These are phyloP conservation scores for Ctenosaura bakeri DNA, from an alignment of 2,797 vertebrate genomes.

Conservation along the genomic window DNA sequence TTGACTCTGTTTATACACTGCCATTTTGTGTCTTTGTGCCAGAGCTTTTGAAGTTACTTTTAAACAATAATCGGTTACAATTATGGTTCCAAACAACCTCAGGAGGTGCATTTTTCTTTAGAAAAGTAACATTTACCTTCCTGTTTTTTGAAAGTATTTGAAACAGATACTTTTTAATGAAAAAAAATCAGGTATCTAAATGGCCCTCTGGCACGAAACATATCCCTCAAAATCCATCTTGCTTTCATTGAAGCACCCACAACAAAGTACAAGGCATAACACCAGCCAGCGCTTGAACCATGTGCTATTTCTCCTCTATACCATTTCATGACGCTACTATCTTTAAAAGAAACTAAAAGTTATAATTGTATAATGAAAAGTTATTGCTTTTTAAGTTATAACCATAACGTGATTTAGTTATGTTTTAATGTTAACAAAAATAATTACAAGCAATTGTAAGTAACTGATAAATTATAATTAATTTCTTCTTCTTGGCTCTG, in stretches of 20 bases:
- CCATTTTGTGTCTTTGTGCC: too few species aligned
- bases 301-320: not conserved
- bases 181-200: too few species aligned
- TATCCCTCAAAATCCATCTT: not conserved
- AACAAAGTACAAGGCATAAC: not conserved
- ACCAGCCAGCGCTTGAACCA: not conserved
- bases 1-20: too few species aligned
- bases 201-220: not conserved
- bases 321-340: not conserved
- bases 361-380: not conserved
- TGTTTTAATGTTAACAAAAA: not conserved
- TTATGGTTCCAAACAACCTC: too few species aligned
- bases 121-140: too few species aligned
- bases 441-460: not conserved
- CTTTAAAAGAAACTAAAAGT: not conserved
- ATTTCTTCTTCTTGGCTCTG: not conserved
- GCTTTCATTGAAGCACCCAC: not conserved
- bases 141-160: too few species aligned
- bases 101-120: too few species aligned
- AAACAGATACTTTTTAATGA: too few species aligned
- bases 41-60: too few species aligned
- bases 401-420: not conserved
- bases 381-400: not conserved
- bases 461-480: not conserved
- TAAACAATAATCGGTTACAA: too few species aligned